These are phyloP conservation scores for Polydrusus cervinus DNA, from an alignment of 2,888 invertebrate genomes.

Conservation along the genomic window DNA sequence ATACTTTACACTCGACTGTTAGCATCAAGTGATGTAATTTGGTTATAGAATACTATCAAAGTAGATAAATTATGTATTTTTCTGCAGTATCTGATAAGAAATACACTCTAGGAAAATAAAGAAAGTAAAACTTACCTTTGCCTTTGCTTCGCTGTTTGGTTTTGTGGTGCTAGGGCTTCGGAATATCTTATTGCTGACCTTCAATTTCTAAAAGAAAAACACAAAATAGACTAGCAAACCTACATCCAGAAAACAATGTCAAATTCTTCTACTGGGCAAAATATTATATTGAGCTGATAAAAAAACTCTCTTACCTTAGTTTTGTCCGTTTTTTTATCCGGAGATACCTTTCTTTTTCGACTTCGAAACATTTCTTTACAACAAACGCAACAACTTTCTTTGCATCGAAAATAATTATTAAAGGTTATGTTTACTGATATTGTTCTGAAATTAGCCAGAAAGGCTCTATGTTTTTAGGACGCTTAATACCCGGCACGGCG, in stretches of 20 bases:
- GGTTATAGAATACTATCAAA: no score
- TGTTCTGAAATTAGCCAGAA: neutral
- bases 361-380: constrained; percentile 35
- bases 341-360: constrained; percentile 35
- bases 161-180: constrained; percentile 21
- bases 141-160: constrained; percentile 20
- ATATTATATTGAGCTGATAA: neutral
- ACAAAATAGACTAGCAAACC: neutral
- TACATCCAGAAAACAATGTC: neutral
- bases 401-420: constrained; percentile 22
- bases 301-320: constrained; percentile 6
- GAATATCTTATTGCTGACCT: constrained; percentile 33
- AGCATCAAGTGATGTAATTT: no score
- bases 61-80: no score
- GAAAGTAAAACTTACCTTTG: constrained; percentile 18
- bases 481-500: neutral
- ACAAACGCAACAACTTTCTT: constrained; percentile 32
- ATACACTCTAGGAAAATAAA: neutral
- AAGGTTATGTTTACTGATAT: constrained; percentile 37
- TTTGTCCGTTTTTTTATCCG: constrained; percentile 21
- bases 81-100: no score
- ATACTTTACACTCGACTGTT: no score
- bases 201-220: constrained; percentile 26
- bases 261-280: neutral
- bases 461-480: neutral